Evolutionary conservation across 2,797 vertebrate genomes (phyloP), one percentile per base, ranked within the genome.

Genomic region (Pseudochirops corinnae): DNA sequence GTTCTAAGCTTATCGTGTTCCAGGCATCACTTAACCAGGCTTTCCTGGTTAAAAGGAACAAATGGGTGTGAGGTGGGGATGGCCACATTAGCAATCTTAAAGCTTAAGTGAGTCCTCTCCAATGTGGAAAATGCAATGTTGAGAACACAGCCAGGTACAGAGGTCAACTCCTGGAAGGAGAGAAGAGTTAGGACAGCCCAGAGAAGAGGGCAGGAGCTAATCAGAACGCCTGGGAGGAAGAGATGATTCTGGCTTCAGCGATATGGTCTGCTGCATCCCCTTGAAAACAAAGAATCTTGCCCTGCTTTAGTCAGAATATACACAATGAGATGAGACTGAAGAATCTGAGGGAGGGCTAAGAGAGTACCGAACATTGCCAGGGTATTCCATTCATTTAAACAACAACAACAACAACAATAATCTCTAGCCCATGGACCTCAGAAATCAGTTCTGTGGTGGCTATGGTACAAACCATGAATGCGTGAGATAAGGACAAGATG

Each of bases 401-500:
- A 56, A 95, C 4, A 52, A 52, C 46, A 57, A 4, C 24, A 57
- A 28, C 55, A 56, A 53, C 16, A 18, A 16, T 3, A 56, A 21
- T 0, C 56, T 16, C 56, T 56, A 56, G 56, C 18, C 56, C 56
- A 56, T 5, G 18, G 56, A 56, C 56, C 56, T 26, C 0, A 56
- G 56, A 57, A 57, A 57, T 57, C 24, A 26, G 56, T 58, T 93
- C 94, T 56, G 92, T 92, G 82, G 91, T 96, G 87, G 96, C 93
- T 52, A 9, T 90, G 94, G 91, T 95, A 97, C 91, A 95, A 95
- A 98, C 97, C 26, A 58, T 7, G 57, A 58, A 58, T 28, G 5
- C 7, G 26, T 28, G 57, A 96, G 97, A 97, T 98, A 97, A 97
- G 94, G 98, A 98, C 97, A 98, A 97, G 94, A 94, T 96, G 96